Evolutionary conservation across 2,113 vertebrate species (phyloP), one percentile per base, ranked within the genome.

Genomic region (Otus sunia): DNA sequence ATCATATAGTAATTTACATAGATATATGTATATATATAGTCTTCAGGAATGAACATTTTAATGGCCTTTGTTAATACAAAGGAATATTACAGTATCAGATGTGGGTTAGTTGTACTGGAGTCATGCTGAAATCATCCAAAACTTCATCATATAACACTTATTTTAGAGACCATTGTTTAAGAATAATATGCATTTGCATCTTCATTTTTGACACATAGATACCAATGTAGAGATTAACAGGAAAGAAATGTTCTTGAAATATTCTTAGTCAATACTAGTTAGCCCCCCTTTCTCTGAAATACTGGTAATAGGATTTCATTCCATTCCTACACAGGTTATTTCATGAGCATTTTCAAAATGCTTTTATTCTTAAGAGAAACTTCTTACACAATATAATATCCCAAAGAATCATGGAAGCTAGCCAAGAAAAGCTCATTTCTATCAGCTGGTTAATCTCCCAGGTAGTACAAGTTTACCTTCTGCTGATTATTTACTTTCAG

Each of bases 1-100:
- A 34, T 25, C 13, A 21, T 16, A 25, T 60, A 64, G 59, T 50
- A 36, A 36, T 59, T 91, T 50, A 15, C 18, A 15, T 39, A 27
- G 21, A 34, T 49, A 10, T n/a, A 19, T 19, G 6, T 32, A 6
- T 13, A n/a, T n/a, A 23, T 3, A 0, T 23, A 27, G 4, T 20
- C 20, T 84, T 67, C 25, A 80, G 12, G 27, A 50, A 66, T 58
- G 36, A 84, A 5, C 4, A 45, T 69, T 89, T 49, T 45, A n/a
- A 12, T 58, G 9, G 2, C 58, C 16, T 88, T 62, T 85, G 6
- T 68, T 75, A 60, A 55, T 53, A 50, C 79, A 66, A 79, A 79
- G 4, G 13, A 69, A 60, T 9, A 34, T 11, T 34, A 21, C 6
- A 49, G 5, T 55, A 30, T 41, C 13, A 26, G 9, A 30, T 0